Evolutionary conservation across 2,113 vertebrate species (phyloP).

Genomic region (Gulo gulo): DNA sequence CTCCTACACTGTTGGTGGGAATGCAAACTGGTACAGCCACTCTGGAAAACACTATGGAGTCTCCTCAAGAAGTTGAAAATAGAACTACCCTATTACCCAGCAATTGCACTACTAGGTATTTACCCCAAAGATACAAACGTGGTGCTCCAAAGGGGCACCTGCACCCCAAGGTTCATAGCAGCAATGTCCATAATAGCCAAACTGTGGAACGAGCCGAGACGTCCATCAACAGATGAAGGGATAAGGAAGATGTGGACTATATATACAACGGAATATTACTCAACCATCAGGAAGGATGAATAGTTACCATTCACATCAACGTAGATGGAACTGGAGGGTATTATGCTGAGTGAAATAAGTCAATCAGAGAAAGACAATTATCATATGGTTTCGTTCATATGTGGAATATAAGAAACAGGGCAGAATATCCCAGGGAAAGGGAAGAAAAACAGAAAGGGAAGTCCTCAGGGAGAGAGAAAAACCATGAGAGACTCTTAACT

Average conservation of each 20-base stretch:
- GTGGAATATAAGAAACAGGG: not conserved
- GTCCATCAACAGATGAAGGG: not conserved
- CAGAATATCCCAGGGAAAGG: not conserved
- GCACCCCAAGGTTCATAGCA: not conserved
- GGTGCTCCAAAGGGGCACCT: not conserved
- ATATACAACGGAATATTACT: not conserved
- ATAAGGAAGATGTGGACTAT: not conserved
- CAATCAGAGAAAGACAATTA: not conserved
- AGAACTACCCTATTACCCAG: not conserved
- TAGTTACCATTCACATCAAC: not conserved
- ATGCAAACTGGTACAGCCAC: not conserved
- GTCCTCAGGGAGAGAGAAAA: not conserved
- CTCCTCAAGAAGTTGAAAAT: not conserved
- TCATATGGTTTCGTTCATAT: not conserved
- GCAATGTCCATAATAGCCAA: not conserved
- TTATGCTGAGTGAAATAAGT: not conserved
- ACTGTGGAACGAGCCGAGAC: not conserved
- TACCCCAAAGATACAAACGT: not conserved
- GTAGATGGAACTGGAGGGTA: not conserved
- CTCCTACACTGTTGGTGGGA: not conserved
- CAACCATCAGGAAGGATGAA: not conserved
- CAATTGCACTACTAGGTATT: not conserved
- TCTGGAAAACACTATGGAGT: not conserved
- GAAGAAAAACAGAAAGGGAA: not conserved
- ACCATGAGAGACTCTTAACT: not conserved